Percentiles rank a stretch among this genome's conserved stretches.
Evolutionary conservation across 2,888 invertebrate genomes (phyloP).

Genomic region (Cordilura impudica): DNA sequence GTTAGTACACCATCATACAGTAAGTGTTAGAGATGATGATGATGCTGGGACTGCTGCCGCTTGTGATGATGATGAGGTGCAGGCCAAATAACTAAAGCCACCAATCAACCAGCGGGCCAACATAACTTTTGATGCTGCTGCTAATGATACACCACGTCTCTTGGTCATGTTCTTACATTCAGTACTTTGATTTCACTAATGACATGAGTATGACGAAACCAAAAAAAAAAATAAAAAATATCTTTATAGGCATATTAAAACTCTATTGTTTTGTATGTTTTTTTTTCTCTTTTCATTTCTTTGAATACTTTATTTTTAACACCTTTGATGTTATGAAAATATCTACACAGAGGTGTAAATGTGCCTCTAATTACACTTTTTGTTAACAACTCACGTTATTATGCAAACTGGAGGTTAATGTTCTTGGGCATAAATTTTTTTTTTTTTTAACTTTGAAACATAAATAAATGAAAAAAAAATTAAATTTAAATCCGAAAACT

Average conservation of each 20-base stretch:
- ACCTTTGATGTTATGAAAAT: constrained; percentile 26
- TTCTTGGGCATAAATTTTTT: background rate
- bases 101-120: background rate
- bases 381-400: background rate
- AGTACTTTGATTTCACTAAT: constrained; percentile 23
- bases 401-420: background rate
- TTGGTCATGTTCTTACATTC: constrained; percentile 12
- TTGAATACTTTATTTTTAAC: constrained; percentile 46
- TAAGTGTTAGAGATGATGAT: constrained; percentile 4
- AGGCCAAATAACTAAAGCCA: background rate
- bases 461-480: no score
- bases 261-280: background rate
- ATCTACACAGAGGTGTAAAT: constrained; percentile 33
- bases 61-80: constrained; percentile 5
- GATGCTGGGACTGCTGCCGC: constrained; percentile 10
- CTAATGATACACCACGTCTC: constrained; percentile 43
- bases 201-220: constrained; percentile 31
- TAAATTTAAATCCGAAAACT: no score
- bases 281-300: background rate
- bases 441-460: no score
- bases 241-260: background rate
- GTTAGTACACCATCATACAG: background rate
- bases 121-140: constrained; percentile 28
- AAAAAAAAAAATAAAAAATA: background rate
- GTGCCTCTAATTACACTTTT: constrained; percentile 46